A percentile compares a stretch with the other conserved stretches of the same genome.
These are phyloP conservation scores for Agrotis clavis DNA, from an alignment of 2,888 invertebrate genomes.

Conservation along the genomic window DNA sequence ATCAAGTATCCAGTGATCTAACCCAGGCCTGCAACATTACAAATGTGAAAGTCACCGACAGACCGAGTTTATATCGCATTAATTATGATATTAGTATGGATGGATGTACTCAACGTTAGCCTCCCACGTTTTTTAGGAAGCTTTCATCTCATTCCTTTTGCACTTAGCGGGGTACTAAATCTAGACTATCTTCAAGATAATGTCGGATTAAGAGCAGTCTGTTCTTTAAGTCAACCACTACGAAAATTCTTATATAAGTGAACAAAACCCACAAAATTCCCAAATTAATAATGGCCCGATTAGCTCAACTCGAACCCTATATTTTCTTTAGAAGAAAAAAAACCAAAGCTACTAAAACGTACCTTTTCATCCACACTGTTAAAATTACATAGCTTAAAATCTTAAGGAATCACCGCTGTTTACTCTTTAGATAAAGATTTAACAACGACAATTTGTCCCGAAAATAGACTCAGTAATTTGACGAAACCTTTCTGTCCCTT, in stretches of 20 bases:
- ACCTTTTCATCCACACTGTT: slow-evolving; percentile 1
- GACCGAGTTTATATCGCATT: background rate
- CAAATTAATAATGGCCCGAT: slow-evolving; percentile 5
- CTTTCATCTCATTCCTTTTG: background rate
- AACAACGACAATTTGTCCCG: slow-evolving; percentile 23
- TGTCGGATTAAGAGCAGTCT: too few relatives aligned
- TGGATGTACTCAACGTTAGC: background rate
- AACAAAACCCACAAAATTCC: background rate
- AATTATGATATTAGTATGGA: background rate
- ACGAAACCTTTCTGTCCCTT: slow-evolving; percentile 18
- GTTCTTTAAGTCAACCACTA: background rate
- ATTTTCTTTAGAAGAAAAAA: slow-evolving; percentile 7
- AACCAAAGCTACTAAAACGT: background rate
- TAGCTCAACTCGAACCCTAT: background rate
- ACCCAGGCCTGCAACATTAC: background rate
- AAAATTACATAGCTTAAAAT: slow-evolving; percentile 7
- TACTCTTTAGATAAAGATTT: slow-evolving; percentile 33
- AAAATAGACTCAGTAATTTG: slow-evolving; percentile 41
- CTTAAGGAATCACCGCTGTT: slow-evolving; percentile 11
- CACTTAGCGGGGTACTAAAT: background rate
- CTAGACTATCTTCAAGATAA: too few relatives aligned
- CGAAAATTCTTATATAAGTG: background rate
- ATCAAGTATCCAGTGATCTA: background rate
- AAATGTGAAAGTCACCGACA: background rate
- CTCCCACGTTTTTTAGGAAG: background rate